phyloP scores from a whole-genome alignment of 2,113 vertebrate species.

The Leptobrachium leishanense region DNA sequence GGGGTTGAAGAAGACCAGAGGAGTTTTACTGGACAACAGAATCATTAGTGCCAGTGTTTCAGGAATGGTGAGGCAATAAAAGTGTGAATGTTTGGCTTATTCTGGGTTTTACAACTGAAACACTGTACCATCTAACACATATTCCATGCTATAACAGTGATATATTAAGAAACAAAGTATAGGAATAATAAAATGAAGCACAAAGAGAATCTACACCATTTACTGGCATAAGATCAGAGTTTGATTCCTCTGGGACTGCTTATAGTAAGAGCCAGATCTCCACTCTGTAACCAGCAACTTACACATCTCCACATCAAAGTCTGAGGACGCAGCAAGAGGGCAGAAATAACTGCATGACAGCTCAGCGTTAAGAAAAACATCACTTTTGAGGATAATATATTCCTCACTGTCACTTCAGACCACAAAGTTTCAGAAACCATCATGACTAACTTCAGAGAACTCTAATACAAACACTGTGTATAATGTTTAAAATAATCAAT shows the following conservation, averaged over 20 bases:
- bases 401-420: not conserved
- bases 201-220: not conserved
- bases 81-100: no score
- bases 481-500: not conserved
- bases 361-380: conserved; percentile 23
- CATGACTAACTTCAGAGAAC: conserved; percentile 12
- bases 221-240: conserved; percentile 3
- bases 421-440: not conserved
- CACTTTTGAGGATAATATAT: conserved; percentile 3
- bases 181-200: no score
- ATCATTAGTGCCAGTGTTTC: no score
- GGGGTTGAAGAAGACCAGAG: no score
- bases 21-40: no score
- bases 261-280: not conserved
- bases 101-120: no score
- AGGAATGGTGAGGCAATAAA: no score
- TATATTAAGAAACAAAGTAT: no score
- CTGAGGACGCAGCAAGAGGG: conserved; percentile 15
- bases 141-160: no score
- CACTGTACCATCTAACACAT: no score
- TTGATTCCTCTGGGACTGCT: conserved; percentile 1
- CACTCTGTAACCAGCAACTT: not conserved
- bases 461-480: not conserved
- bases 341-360: conserved; percentile 20
- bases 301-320: conserved; percentile 26